Conservation (phyloP, 2,113 vertebrate genomes). For the Tricholaema leucomelas region DNA sequence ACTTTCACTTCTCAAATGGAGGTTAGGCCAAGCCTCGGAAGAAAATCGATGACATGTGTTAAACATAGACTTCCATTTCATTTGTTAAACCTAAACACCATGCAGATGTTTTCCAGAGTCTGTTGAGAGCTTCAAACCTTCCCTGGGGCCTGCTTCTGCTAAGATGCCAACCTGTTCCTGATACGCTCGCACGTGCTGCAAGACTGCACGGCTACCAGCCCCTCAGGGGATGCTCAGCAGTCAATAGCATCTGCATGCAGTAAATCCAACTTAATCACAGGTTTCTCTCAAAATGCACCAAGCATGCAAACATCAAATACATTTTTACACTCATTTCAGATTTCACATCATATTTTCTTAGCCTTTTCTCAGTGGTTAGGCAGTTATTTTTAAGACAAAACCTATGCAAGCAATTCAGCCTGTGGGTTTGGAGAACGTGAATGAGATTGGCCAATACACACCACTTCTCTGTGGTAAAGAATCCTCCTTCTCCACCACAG, state of each 20-base stretch:
- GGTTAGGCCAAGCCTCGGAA: not conserved
- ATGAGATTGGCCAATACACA: not conserved
- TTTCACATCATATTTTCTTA: not conserved
- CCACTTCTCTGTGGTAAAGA: not conserved
- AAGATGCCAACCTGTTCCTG: not conserved
- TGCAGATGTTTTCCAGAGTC: not conserved
- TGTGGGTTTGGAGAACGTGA: slow-evolving; percentile 4
- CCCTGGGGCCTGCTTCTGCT: not conserved
- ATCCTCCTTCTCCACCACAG: not conserved
- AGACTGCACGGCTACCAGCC: not conserved
- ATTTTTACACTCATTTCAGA: not conserved
- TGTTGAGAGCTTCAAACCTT: not conserved
- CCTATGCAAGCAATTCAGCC: not conserved
- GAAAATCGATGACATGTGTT: not conserved
- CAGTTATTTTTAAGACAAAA: slow-evolving; percentile 58
- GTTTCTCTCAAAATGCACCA: slow-evolving; percentile 11
- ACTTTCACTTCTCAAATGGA: not conserved
- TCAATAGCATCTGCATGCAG: not conserved
- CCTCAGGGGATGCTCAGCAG: not conserved
- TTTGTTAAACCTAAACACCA: slow-evolving; percentile 9
- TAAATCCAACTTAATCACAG: not conserved
- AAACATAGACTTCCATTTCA: not conserved
- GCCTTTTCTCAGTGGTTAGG: not conserved
- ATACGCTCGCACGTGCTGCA: accelerated
- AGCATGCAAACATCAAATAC: not conserved